phyloP scores from a whole-genome alignment of 2,113 vertebrate species.

The Phrynosoma platyrhinos region DNA sequence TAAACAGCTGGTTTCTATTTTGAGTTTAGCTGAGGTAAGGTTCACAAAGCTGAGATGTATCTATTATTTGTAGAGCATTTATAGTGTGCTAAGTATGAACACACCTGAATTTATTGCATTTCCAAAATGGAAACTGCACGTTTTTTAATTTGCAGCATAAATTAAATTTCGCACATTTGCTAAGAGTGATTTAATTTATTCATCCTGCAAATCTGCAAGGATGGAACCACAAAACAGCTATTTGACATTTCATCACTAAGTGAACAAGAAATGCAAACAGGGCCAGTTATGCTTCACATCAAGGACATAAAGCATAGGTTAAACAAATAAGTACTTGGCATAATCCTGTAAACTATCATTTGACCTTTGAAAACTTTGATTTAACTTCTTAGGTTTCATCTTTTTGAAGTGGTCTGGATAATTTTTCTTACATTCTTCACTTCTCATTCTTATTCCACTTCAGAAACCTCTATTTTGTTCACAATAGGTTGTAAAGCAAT shows the following conservation, averaged over 20 bases:
- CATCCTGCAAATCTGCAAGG: not conserved
- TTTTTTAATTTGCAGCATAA: not conserved
- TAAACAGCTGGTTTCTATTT: not conserved
- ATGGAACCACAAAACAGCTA: not conserved
- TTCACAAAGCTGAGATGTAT: not conserved
- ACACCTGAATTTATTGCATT: not conserved
- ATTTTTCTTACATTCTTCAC: not conserved
- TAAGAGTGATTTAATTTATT: not conserved
- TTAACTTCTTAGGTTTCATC: not conserved
- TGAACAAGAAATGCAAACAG: not conserved
- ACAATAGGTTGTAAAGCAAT: not conserved
- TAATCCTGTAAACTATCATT: not conserved
- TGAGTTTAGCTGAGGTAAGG: not conserved
- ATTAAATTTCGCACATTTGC: too few relatives aligned
- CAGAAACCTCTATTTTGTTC: not conserved
- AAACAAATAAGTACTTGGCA: not conserved
- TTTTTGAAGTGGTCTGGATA: not conserved
- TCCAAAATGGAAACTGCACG: not conserved
- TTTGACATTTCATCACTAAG: not conserved
- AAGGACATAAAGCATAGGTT: not conserved
- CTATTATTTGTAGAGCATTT: constrained; percentile 1
- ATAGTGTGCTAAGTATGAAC: not conserved
- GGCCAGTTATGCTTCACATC: not conserved
- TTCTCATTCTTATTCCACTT: not conserved
- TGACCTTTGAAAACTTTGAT: not conserved